Base-by-base conservation (phyloP, 2,888 invertebrate species). In the Pasiphila rectangulata region DNA sequence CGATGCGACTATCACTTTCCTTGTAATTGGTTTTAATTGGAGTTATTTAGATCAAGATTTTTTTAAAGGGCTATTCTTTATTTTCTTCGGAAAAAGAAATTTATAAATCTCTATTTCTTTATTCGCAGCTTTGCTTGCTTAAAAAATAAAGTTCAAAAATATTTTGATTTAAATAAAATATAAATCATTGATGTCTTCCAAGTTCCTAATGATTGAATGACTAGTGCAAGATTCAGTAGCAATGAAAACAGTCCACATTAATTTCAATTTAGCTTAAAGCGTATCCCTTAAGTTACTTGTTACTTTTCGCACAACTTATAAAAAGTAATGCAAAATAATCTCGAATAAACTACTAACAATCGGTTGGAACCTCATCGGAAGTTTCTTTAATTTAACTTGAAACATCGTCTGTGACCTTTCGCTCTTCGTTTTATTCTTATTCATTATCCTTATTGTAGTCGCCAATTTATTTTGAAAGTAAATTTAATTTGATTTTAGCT, bases 391-490 rank as follows among this genome's bases (percentile, higher is more conserved):
- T 68, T 70, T 65, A 62, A 69, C 59, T 50, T 51, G 52, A 45
- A 54, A 46, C 53, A 52, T 40, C 48, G 52, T 52, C 50, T 49
- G 48, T 75, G 72, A 76, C 75, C 75, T 76, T 75, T 71, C 67
- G 51, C 61, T 69, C 66, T 56, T 59, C 51, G 38, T 39, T 48
- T 63, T 56, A 58, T 64, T 69, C 72, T 68, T 68, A 69, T 71
- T 76, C 79, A 75, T 79, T 79, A 75, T 67, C 66, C 67, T 76
- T 70, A 72, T 73, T 77, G 73, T 72, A 56, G 53, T 42, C 55
- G 52, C 61, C 66, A 68, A 69, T 75, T 74, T 75, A 77, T 75
- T 57, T 54, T 54, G 66, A 70, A 70, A 67, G 39, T 48, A 60
- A 58, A 62, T 61, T 64, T 63, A 67, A 67, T 68, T 67, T 61